Base-by-base conservation (phyloP, 2,888 invertebrate genomes). In the Parnassius glacialis region DNA sequence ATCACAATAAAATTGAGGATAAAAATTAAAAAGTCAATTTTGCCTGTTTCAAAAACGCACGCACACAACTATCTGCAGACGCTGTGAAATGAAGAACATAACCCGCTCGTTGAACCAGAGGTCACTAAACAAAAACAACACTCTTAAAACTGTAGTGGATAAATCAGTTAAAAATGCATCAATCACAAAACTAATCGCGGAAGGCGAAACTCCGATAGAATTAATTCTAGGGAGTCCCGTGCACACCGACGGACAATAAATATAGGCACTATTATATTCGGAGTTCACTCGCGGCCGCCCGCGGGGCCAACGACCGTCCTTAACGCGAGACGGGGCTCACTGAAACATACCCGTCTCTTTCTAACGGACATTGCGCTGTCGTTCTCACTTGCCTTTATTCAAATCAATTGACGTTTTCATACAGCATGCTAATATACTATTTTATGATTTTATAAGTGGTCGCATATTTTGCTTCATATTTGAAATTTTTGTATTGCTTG, bases 251-350 rank as follows among this genome's bases (percentile, higher is more conserved):
- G 64, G 68, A 69, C 68, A 71, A 74, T 74, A 75, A 76, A 75
- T 76, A 72, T 70, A 83, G 83, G 81, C 83, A 82, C 83, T 84
- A 84, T 83, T 83, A 84, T 83, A 87, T 91, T 89, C 81, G 89
- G 86, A 90, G 91, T 90, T 91, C 90, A 91, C 83, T 83, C 79
- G 88, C 87, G 89, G 89, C 79, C 87, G 87, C 73, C 71, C 76
- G 81, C 79, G 85, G 85, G 90, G 87, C 78, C 89, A 89, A 88
- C 91, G 89, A 90, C 91, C 91, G 91, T 91, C 91, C 91, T 91
- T 91, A 91, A 84, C 87, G 83, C 83, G 81, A 80, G 84, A 81
- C 81, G 84, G 76, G 75, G 74, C 85, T 77, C 71, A 81, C 84
- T 79, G 75, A 81, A 74, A 59, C 80, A 76, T 66, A 64, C 48